A percentile compares a stretch with the other conserved stretches of the same genome.
Evolutionary conservation across 2,888 invertebrate genomes (phyloP).

Genomic region (Nyleta sp.): DNA sequence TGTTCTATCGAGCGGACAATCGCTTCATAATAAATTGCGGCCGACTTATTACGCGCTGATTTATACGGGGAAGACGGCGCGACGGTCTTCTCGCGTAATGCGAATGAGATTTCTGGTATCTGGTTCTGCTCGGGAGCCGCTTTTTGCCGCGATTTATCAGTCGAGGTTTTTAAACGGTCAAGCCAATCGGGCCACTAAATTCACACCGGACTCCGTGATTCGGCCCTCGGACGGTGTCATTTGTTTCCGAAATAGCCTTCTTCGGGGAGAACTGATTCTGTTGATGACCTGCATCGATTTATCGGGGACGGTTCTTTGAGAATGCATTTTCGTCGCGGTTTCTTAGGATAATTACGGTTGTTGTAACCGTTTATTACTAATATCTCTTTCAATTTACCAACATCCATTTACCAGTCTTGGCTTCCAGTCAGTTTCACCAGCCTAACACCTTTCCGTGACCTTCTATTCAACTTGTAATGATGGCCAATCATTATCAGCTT

Average conservation of each 20-base stretch:
- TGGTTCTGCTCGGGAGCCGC: not conserved
- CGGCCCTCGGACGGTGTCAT: not conserved
- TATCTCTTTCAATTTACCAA: not conserved
- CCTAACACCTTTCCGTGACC: conserved; percentile 20
- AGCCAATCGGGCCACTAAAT: not conserved
- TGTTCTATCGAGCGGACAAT: conserved; percentile 48
- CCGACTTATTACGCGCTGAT: conserved; percentile 45
- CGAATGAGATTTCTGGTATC: conserved; percentile 31
- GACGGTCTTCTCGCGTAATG: conserved; percentile 28
- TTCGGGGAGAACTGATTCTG: too few relatives aligned
- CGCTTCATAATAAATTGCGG: conserved; percentile 41
- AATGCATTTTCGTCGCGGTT: too few relatives aligned
- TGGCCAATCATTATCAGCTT: conserved; percentile 4
- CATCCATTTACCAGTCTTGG: not conserved
- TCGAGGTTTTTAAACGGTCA: conserved; percentile 5
- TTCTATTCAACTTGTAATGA: not conserved
- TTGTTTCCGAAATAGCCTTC: not conserved
- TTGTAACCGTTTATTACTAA: not conserved
- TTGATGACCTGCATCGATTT: not conserved
- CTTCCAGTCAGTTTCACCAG: not conserved
- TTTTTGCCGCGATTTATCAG: conserved; percentile 24
- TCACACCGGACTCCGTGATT: not conserved
- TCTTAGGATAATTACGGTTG: too few relatives aligned
- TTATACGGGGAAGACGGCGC: conserved; percentile 28
- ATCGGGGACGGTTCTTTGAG: too few relatives aligned